These are phyloP conservation scores for Dugesia japonica DNA, from an alignment of 2,888 invertebrate genomes.

Conservation along the genomic window DNA sequence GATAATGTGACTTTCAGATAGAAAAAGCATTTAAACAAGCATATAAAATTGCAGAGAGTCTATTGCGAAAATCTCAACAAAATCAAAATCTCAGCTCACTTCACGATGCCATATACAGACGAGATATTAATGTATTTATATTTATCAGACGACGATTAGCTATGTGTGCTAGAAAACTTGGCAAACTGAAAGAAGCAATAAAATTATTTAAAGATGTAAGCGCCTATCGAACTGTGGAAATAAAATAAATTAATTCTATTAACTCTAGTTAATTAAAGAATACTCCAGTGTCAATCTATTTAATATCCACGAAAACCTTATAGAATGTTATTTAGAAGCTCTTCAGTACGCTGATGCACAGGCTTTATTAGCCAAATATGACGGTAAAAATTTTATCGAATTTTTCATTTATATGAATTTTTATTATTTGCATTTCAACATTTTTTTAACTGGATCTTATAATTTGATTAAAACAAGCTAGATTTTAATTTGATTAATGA, in stretches of 20 bases:
- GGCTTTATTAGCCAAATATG: slow-evolving; percentile 74
- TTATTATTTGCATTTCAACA: not conserved
- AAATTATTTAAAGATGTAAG: slow-evolving; percentile 78
- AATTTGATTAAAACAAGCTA: no score
- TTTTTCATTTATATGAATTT: slow-evolving; percentile 6
- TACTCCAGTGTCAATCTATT: slow-evolving; percentile 82
- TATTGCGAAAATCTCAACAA: slow-evolving; percentile 64
- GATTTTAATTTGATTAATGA: not conserved
- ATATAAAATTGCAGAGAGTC: slow-evolving; percentile 65
- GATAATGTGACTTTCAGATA: slow-evolving; percentile 46
- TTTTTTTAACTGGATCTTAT: no score
- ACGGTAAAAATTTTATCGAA: slow-evolving; percentile 51
- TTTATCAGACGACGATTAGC: slow-evolving; percentile 80
- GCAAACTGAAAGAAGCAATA: slow-evolving; percentile 78
- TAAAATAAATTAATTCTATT: slow-evolving; percentile 34
- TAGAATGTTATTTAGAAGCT: slow-evolving; percentile 81
- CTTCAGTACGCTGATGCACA: slow-evolving; percentile 90
- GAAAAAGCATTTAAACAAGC: slow-evolving; percentile 69
- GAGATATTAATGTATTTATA: slow-evolving; percentile 79
- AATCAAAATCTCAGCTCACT: slow-evolving; percentile 61
- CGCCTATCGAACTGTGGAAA: slow-evolving; percentile 26
- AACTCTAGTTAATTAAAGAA: slow-evolving; percentile 67
- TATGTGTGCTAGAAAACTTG: slow-evolving; percentile 88
- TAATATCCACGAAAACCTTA: slow-evolving; percentile 82
- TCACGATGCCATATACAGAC: slow-evolving; percentile 63